Percentiles rank a stretch among this genome's conserved stretches.
Conservation (phyloP, 2,888 invertebrate species). For the Hecatera dysodea region DNA sequence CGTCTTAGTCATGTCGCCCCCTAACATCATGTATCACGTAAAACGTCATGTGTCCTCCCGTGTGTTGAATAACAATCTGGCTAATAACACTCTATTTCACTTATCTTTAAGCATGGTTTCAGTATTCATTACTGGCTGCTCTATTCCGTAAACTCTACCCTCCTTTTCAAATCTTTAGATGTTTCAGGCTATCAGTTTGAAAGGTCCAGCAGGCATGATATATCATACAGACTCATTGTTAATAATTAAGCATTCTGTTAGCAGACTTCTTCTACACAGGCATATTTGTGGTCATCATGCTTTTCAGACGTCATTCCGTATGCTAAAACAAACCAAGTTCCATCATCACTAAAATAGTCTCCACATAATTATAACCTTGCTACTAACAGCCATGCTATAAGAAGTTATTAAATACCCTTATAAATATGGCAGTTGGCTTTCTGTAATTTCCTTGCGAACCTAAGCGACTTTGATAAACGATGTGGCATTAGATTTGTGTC, state of each 20-base stretch:
- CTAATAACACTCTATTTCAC: neutral
- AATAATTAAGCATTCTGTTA: no score
- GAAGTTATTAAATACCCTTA: constrained; percentile 8
- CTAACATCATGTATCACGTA: no score
- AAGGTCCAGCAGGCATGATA: no score
- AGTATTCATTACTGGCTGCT: constrained; percentile 2
- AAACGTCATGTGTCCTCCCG: neutral
- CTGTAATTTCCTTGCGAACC: constrained; percentile 61
- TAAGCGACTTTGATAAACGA: constrained; percentile 60
- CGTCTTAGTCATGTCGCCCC: neutral
- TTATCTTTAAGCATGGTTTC: neutral
- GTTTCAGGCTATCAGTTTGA: neutral
- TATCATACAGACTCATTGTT: no score
- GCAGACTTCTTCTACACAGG: no score
- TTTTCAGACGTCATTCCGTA: neutral
- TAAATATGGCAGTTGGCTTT: constrained; percentile 45
- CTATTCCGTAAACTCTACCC: neutral
- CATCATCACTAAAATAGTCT: constrained; percentile 7
- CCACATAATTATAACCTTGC: constrained; percentile 2
- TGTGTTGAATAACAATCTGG: constrained; percentile 15
- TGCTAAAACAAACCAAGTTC: constrained; percentile 8
- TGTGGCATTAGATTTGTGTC: constrained; percentile 59
- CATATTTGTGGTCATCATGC: neutral
- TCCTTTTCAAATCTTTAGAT: neutral
- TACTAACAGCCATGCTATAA: neutral